Evolutionary conservation across 2,888 invertebrate species (phyloP).

Genomic region (Acrobeloides nanus): DNA sequence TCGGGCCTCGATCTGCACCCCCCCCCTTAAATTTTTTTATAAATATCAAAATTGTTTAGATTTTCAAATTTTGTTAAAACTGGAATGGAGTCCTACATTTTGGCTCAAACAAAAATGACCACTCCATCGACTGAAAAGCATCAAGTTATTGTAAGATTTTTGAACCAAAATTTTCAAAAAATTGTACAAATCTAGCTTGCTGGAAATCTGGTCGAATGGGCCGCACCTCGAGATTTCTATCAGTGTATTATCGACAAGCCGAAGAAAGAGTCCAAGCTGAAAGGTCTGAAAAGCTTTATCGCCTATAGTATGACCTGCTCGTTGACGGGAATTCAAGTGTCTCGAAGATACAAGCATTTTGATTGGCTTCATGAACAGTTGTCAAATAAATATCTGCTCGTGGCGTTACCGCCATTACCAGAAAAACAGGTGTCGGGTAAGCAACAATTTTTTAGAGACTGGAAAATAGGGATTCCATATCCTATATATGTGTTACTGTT

Average conservation of each 20-base stretch:
- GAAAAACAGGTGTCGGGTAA: conserved; percentile 86
- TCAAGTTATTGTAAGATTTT: conserved; percentile 28
- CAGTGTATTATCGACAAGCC: conserved; percentile 83
- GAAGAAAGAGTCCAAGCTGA: conserved; percentile 92
- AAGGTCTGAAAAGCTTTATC: conserved; percentile 88
- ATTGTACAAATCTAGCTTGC: conserved; percentile 13
- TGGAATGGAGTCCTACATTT: conserved; percentile 78
- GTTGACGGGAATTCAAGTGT: conserved; percentile 57
- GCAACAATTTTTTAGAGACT: no score
- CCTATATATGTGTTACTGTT: no score
- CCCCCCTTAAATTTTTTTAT: background rate
- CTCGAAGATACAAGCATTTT: conserved; percentile 71
- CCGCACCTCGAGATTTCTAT: conserved; percentile 68
- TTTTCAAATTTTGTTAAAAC: conserved; percentile 84
- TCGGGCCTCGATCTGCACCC: no score
- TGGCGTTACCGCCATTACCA: conserved; percentile 90
- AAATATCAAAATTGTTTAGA: conserved; percentile 36
- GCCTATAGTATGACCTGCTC: conserved; percentile 91
- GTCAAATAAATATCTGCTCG: conserved; percentile 82
- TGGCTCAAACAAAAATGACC: conserved; percentile 65
- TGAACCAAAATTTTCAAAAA: background rate
- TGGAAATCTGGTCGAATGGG: conserved; percentile 70
- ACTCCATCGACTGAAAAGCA: conserved; percentile 33
- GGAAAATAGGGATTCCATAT: no score
- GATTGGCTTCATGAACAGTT: conserved; percentile 95